Evolutionary conservation across 2,797 vertebrate species (phyloP), one percentile per base, ranked within the genome.

Genomic region (Halcyon badia): DNA sequence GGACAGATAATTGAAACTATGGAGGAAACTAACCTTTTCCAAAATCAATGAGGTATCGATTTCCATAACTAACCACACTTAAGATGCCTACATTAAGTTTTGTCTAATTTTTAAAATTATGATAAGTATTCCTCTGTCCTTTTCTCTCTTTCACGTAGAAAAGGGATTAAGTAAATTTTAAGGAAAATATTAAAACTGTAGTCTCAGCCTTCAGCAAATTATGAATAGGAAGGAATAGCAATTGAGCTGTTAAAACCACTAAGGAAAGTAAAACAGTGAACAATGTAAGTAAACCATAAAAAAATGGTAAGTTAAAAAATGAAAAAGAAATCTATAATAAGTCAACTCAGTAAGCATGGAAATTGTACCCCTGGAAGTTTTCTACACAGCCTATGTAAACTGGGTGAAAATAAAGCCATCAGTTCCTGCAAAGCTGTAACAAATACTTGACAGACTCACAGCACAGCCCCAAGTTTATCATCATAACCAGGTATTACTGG

Each of bases 401-500:
- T 51, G 42, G 35, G 66, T 60, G 25, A 72, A 93, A 95, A 95
- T 46, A 51, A 82, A 93, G 72, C 37, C 70, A 89, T 70, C 60
- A 14, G 33, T 14, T 76, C 58, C 66, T 70, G 62, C 52, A 79
- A 79, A 79, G 83, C 46, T 61, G 66, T 48, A 84, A 83, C 28
- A 90, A 93, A 94, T n/a, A 88, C 60, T 83, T 94, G 92, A 87
- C 51, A 76, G 76, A 44, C 80, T 81, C 73, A 42, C 66, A 89
- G 73, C 65, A 89, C 41, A 96, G 81, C 31, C 91, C 54, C 51
- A 79, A 75, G 75, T 76, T 91, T 87, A 82, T 56, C 76, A 83
- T 42, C 78, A 69, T 71, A 96, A 90, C 42, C 87, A 93, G 93
- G 41, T 71, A 92, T 79, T 89, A 92, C 33, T 69, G 76, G 57